Percentiles rank a stretch among this genome's conserved stretches.
phyloP scores from a whole-genome alignment of 2,113 vertebrate genomes.

The Ceyx melanurus region DNA sequence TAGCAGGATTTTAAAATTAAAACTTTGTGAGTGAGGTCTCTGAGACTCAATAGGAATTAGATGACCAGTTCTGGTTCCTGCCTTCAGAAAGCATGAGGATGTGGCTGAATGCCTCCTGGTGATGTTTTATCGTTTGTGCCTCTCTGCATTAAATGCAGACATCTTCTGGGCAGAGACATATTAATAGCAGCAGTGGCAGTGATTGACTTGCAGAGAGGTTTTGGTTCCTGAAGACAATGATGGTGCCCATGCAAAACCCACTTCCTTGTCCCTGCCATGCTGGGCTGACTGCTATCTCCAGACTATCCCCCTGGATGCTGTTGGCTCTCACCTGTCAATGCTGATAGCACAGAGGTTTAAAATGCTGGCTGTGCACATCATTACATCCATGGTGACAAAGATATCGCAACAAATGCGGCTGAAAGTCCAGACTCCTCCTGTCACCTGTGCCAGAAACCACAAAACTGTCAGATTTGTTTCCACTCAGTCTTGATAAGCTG shows the following conservation, averaged over 20 bases:
- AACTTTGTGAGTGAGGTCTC: not conserved
- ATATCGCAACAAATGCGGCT: slow-evolving; percentile 89
- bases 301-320: not conserved
- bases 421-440: slow-evolving; percentile 90
- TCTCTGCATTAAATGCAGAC: not conserved
- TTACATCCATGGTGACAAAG: slow-evolving; percentile 94
- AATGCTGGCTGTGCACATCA: slow-evolving; percentile 98
- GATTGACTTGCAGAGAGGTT: not conserved
- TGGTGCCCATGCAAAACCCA: not conserved
- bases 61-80: not conserved
- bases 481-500: not conserved
- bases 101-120: not conserved
- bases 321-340: slow-evolving; percentile 89
- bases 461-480: slow-evolving; percentile 26
- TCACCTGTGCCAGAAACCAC: slow-evolving; percentile 71
- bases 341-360: slow-evolving; percentile 97
- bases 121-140: not conserved
- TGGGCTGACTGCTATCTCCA: not conserved
- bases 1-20: not conserved
- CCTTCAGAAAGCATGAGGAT: not conserved
- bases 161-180: not conserved
- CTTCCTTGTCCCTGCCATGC: not conserved
- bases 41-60: not conserved
- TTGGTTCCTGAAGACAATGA: accelerated
- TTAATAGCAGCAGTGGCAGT: not conserved